Conservation (phyloP, 2,113 vertebrate species). For the Sinocyclocheilus grahami region DNA sequence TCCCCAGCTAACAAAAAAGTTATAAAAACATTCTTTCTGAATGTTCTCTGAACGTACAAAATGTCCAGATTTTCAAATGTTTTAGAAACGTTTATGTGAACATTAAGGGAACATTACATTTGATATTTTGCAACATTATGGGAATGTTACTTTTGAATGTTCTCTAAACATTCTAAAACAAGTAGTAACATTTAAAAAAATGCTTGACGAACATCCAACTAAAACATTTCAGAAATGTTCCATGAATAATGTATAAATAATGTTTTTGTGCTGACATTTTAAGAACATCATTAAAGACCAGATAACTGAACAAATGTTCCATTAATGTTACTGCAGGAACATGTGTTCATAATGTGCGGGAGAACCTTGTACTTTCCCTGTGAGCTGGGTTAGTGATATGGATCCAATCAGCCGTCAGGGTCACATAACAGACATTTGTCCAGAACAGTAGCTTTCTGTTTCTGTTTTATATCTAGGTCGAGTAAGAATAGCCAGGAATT, state of each 20-base stretch:
- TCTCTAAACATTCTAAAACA: background rate
- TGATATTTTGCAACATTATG: background rate
- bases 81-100: too few species aligned
- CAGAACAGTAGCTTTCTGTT: background rate
- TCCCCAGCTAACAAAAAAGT: background rate
- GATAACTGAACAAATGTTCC: too few species aligned
- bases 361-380: background rate
- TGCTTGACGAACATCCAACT: too few species aligned
- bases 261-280: background rate
- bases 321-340: too few species aligned
- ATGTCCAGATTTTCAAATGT: background rate
- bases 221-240: too few species aligned
- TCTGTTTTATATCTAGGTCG: background rate
- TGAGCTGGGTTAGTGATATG: background rate
- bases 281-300: background rate
- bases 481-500: background rate
- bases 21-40: too few species aligned
- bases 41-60: too few species aligned
- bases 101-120: background rate
- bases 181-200: background rate
- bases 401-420: background rate
- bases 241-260: too few species aligned
- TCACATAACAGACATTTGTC: background rate
- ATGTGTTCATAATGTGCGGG: background rate
- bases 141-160: background rate